Percentiles rank a stretch among this genome's conserved stretches.
Evolutionary conservation across 1,140 invertebrate species (phyloP).

Genomic region (Drosophila funebris): DNA sequence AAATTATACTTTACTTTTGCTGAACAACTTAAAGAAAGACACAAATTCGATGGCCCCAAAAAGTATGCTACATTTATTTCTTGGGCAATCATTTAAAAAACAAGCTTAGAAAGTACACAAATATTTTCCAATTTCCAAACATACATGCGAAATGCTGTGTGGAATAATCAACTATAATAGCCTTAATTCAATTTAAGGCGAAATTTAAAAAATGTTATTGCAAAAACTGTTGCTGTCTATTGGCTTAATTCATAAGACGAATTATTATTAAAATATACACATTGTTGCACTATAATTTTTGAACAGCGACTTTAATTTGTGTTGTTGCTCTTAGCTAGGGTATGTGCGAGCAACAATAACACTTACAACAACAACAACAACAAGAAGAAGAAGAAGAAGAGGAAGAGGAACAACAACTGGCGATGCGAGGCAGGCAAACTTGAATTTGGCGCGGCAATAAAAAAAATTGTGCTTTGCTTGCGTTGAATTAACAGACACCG

Average conservation of each 20-base stretch:
- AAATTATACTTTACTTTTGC: too few species aligned
- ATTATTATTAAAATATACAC: constrained; percentile 13
- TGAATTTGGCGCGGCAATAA: constrained; percentile 78
- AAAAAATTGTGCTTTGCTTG: constrained; percentile 60
- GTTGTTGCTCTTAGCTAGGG: constrained; percentile 4
- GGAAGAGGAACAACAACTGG: constrained; percentile 9
- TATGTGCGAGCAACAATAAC: constrained; percentile 13
- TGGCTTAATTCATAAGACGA: constrained; percentile 7
- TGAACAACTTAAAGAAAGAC: too few species aligned
- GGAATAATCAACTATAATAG: too few species aligned
- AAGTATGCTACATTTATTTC: neutral
- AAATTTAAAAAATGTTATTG: neutral
- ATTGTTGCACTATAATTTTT: neutral
- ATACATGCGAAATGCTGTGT: too few species aligned
- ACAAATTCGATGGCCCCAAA: neutral
- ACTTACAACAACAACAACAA: constrained; percentile 16
- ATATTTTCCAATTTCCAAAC: neutral
- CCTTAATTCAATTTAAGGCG: neutral
- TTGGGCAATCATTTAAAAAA: too few species aligned
- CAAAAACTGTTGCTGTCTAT: neutral
- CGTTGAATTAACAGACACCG: constrained; percentile 50
- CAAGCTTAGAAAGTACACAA: too few species aligned
- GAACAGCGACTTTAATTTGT: neutral
- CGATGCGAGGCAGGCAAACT: constrained; percentile 57
- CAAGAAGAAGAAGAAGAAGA: constrained; percentile 7